Evolutionary conservation across 1,140 invertebrate species (phyloP).

Genomic region (Arion vulgaris): DNA sequence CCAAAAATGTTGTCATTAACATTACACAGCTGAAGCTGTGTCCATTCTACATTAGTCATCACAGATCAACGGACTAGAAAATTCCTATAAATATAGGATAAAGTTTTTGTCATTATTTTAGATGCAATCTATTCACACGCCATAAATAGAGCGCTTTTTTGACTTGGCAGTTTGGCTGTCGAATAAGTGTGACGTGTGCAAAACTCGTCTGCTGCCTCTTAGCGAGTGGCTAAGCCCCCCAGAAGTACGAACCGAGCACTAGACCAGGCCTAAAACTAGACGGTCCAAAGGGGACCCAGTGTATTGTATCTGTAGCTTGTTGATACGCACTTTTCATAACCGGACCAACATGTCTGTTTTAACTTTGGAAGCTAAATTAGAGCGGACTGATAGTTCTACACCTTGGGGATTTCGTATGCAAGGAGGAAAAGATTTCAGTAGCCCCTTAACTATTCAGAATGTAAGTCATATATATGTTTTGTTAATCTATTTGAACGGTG

Average conservation of each 20-base stretch:
- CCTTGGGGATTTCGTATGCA: slow-evolving; percentile 94
- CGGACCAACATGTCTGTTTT: slow-evolving; percentile 48
- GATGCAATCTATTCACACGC: neutral
- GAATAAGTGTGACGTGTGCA: neutral
- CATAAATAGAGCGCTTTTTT: slow-evolving; percentile 5
- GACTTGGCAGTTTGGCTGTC: neutral
- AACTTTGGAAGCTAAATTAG: slow-evolving; percentile 67
- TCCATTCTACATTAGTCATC: too few relatives aligned
- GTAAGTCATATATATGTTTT: slow-evolving; percentile 48
- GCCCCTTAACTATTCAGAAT: slow-evolving; percentile 80
- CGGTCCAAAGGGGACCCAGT: neutral
- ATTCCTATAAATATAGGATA: neutral
- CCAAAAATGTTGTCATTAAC: too few relatives aligned
- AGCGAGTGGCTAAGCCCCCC: neutral
- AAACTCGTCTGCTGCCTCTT: neutral
- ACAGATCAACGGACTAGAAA: neutral
- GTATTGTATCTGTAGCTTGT: too few relatives aligned
- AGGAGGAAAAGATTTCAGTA: slow-evolving; percentile 89
- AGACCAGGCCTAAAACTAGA: neutral
- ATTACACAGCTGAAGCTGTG: too few relatives aligned
- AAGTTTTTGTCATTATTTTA: neutral
- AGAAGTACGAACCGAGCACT: neutral
- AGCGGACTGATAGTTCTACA: slow-evolving; percentile 68
- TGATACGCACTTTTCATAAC: neutral
- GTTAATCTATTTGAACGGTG: too few relatives aligned